phyloP scores from a whole-genome alignment of 1,140 invertebrate genomes.

The Diploscapter pachys region DNA sequence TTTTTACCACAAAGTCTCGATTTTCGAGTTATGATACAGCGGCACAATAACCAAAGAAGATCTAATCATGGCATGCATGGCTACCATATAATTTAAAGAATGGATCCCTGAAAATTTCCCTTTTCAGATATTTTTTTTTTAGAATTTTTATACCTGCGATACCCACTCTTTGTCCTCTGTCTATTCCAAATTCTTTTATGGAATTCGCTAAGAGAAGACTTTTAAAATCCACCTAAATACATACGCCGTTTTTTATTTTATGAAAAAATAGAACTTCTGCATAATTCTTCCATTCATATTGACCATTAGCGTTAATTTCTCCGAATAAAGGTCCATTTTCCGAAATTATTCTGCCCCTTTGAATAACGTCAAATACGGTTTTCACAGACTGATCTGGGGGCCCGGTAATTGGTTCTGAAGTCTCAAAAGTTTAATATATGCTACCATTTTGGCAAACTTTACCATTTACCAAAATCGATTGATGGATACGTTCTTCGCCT shows the following conservation, averaged over 20 bases:
- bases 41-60: constrained; percentile 45
- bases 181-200: not conserved
- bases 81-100: constrained; percentile 40
- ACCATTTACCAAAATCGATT: constrained; percentile 33
- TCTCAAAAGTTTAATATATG: constrained; percentile 1
- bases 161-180: not conserved
- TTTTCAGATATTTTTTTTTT: constrained; percentile 16
- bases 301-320: constrained; percentile 14
- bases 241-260: not conserved
- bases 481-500: constrained; percentile 38
- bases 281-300: constrained; percentile 19
- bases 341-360: constrained; percentile 26
- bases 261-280: not conserved
- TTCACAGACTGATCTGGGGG: constrained; percentile 30
- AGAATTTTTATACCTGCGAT: constrained; percentile 14
- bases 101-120: constrained; percentile 43
- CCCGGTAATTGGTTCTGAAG: constrained; percentile 33
- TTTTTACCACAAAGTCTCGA: constrained; percentile 44
- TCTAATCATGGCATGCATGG: constrained; percentile 27
- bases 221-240: constrained; percentile 6
- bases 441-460: constrained; percentile 8
- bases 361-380: constrained; percentile 36
- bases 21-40: constrained; percentile 49
- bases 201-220: not conserved
- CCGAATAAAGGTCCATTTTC: constrained; percentile 29